Base-by-base conservation (phyloP, 2,113 vertebrate genomes). In the Pardalotus punctatus region DNA sequence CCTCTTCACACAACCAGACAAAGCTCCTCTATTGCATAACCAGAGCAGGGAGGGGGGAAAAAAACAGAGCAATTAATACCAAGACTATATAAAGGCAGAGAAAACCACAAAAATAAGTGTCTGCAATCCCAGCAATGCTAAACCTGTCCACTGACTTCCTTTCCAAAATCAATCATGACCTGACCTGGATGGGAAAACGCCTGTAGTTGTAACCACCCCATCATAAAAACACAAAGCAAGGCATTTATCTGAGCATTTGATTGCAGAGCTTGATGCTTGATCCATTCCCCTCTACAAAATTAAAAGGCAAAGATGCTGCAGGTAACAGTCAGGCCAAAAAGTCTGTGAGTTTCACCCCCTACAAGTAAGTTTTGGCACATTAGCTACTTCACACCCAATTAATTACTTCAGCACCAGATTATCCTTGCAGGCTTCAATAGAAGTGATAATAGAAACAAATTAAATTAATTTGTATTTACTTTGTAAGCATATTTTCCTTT, bases 331-430 rank as follows among this genome's bases (percentile, higher is more conserved):
- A 90, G 91, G 47, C 66, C 81, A 97, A 97, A 94, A 95, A 88
- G 69, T 95, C 95, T 96, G 87, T 6, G 18, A 94, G 66, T 86
- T 90, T 97, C 50, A 8, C 82, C 95, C 96, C 96, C 87, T 87
- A 64, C 95, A 94, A 97, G 97, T 94, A 95, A 95, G 67, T 98
- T 97, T 98, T 98, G 98, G 97, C 97, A 97, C 90, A 67, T 90
- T 93, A 96, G 97, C 95, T 64, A 42, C 88, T 97, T 98, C 97
- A 97, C 98, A 98, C 97, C 96, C 96, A 97, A 97, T 98, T 97
- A 98, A 98, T 98, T 98, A 98, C 95, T 97, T 97, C 98, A 97
- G 88, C 96, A 94, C 97, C 86, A 96, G 97, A 98, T 98, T 98
- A 97, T 86, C 90, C 98, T 97, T 96, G 94, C 67, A 79, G 97